Evolutionary conservation across 2,888 invertebrate species (phyloP).

Genomic region (Temnothorax unifasciatus): DNA sequence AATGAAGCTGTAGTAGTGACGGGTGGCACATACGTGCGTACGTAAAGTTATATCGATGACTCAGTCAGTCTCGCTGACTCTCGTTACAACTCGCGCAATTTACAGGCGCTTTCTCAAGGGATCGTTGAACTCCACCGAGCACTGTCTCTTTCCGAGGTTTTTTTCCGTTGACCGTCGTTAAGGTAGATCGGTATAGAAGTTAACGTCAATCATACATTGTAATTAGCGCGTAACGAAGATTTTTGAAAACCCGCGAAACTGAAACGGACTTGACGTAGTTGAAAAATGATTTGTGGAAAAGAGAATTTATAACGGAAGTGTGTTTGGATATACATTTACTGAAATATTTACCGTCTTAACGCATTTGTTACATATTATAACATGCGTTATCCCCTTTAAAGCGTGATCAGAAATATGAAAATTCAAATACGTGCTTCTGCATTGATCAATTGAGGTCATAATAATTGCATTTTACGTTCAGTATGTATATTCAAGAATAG

Average conservation of each 20-base stretch:
- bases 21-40: slow-evolving; percentile 62
- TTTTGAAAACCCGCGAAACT: background rate
- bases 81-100: slow-evolving; percentile 70
- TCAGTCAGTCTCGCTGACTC: slow-evolving; percentile 69
- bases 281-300: background rate
- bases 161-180: background rate
- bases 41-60: slow-evolving; percentile 77
- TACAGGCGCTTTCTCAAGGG: slow-evolving; percentile 59
- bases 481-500: background rate
- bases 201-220: background rate
- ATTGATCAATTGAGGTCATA: background rate
- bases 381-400: background rate
- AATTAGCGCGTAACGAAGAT: background rate
- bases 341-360: slow-evolving; percentile 1
- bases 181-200: background rate
- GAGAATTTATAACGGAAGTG: background rate
- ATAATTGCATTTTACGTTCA: slow-evolving; percentile 3
- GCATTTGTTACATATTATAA: background rate
- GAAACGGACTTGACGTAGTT: too few species aligned
- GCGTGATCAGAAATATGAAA: background rate
- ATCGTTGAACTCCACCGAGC: slow-evolving; percentile 63
- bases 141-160: slow-evolving; percentile 13
- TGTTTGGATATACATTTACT: background rate
- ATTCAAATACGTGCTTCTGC: too few species aligned
- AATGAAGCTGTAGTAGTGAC: slow-evolving; percentile 74